Evolutionary conservation across 2,888 invertebrate species (phyloP).

Genomic region (Apotomis betuletana): DNA sequence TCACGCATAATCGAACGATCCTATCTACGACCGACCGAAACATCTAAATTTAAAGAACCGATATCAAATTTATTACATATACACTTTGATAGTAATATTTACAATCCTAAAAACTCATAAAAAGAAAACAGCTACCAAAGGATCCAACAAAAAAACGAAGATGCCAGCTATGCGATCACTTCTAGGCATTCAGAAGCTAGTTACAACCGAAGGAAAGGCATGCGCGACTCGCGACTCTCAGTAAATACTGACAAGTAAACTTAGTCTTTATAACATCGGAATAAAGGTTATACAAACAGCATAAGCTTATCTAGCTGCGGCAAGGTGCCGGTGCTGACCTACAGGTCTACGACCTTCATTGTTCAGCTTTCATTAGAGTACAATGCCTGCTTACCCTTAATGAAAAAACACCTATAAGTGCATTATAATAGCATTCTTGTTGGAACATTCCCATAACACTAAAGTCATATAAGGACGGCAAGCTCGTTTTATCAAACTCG

Average conservation of each 20-base stretch:
- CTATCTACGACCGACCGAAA: no score
- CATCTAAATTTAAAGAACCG: no score
- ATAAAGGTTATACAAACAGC: conserved; percentile 51
- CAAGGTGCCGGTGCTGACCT: conserved; percentile 67
- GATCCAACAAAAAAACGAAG: conserved; percentile 6
- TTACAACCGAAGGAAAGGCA: conserved; percentile 29
- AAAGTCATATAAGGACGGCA: background rate
- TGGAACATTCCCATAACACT: conserved; percentile 14
- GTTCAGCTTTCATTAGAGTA: conserved; percentile 74
- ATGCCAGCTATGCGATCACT: conserved; percentile 29
- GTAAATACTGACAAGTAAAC: conserved; percentile 6
- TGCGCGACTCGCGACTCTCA: background rate
- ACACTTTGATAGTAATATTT: background rate
- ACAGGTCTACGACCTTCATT: conserved; percentile 78
- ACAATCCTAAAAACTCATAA: background rate
- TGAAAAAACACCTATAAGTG: conserved; percentile 44
- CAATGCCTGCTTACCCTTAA: conserved; percentile 61
- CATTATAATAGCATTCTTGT: conserved; percentile 43
- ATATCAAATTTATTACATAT: background rate
- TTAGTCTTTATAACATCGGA: conserved; percentile 45
- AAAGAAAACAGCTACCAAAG: background rate
- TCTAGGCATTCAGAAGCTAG: conserved; percentile 33
- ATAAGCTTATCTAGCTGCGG: conserved; percentile 48
- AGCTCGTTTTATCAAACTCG: background rate
- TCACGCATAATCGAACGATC: no score